These are phyloP conservation scores for Geotria australis DNA, from an alignment of 2,797 vertebrate species.

Conservation along the genomic window DNA sequence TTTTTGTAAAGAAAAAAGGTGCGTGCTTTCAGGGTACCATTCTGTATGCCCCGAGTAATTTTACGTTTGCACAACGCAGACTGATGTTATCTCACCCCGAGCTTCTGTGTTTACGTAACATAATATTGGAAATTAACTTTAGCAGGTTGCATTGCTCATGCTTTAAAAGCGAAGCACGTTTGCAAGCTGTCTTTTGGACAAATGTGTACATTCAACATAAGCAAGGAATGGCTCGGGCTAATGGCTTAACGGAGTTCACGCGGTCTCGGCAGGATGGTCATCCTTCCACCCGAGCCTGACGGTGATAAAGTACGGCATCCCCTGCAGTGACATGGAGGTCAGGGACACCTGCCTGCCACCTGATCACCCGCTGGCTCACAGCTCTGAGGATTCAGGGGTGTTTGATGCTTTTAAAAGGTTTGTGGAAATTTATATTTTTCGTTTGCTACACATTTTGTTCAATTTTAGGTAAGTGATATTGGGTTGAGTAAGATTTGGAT, in stretches of 20 bases:
- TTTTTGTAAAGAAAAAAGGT: slow-evolving; percentile 98
- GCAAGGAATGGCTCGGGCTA: slow-evolving; percentile 1
- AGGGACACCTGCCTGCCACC: slow-evolving; percentile 90
- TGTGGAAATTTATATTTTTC: slow-evolving; percentile 1
- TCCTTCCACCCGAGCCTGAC: slow-evolving; percentile 98
- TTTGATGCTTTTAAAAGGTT: slow-evolving; percentile 99
- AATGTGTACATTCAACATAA: too few species aligned
- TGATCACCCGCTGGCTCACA: slow-evolving; percentile 89
- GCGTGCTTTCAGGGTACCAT: slow-evolving; percentile 2
- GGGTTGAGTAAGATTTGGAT: too few species aligned
- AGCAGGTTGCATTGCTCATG: neutral
- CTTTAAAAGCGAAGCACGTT: neutral
- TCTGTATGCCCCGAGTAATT: neutral
- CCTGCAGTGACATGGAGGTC: slow-evolving; percentile 84
- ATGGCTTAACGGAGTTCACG: neutral
- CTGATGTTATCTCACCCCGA: neutral
- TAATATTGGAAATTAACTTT: neutral
- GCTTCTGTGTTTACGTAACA: neutral
- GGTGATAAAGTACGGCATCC: slow-evolving; percentile 95
- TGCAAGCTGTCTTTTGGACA: too few species aligned
- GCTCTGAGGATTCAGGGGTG: slow-evolving; percentile 95
- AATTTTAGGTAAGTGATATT: too few species aligned
- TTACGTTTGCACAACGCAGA: neutral
- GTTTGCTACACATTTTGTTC: too few species aligned
- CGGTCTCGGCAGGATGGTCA: slow-evolving; percentile 43